These are phyloP conservation scores for Gambusia yucatana DNA, from an alignment of 2,797 vertebrate species.

Conservation along the genomic window DNA sequence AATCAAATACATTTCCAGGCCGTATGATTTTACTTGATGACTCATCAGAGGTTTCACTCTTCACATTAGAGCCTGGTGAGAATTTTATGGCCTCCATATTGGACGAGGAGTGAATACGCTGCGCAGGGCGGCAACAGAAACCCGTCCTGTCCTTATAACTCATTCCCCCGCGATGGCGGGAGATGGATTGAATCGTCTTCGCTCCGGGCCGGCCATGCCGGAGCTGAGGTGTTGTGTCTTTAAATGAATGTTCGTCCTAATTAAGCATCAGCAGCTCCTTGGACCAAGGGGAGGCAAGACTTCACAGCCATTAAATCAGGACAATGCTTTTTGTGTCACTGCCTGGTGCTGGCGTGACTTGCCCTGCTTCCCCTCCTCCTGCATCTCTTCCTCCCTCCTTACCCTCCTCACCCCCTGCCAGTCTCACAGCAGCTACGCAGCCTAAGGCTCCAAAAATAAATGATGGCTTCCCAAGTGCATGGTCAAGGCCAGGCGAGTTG, in stretches of 20 bases:
- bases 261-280: constrained; percentile 72
- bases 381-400: constrained; percentile 41
- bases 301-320: constrained; percentile 82
- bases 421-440: constrained; percentile 73
- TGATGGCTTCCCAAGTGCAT: constrained; percentile 69
- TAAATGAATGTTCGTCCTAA: constrained; percentile 63
- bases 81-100: constrained; percentile 61
- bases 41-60: constrained; percentile 71
- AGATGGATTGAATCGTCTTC: constrained; percentile 63
- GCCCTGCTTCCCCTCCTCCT: constrained; percentile 49
- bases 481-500: constrained; percentile 76
- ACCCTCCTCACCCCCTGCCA: constrained; percentile 56
- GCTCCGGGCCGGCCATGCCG: constrained; percentile 44
- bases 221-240: constrained; percentile 44
- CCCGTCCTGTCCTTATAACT: constrained; percentile 58
- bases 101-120: constrained; percentile 37
- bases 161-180: constrained; percentile 51
- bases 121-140: constrained; percentile 43
- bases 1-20: constrained; percentile 52
- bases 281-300: constrained; percentile 68
- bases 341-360: constrained; percentile 61
- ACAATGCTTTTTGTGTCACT: constrained; percentile 83
- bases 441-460: constrained; percentile 80
- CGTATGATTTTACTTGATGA: constrained; percentile 69
- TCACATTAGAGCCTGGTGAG: constrained; percentile 67